phyloP scores from a whole-genome alignment of 1,140 invertebrate genomes.

The Drosophila funebris region DNA sequence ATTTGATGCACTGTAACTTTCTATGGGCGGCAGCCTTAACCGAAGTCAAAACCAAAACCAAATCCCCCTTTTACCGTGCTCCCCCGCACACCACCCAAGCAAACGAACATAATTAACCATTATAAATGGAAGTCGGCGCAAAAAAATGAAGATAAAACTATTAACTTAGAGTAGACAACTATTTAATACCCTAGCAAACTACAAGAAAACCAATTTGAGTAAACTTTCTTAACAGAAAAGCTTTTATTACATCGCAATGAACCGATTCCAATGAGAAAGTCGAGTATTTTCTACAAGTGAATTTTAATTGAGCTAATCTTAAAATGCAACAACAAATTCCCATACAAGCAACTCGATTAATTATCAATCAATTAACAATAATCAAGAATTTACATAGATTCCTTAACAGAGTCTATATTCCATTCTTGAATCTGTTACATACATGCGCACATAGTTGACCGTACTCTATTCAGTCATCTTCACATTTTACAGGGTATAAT shows the following conservation, averaged over 20 bases:
- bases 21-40: constrained; percentile 23
- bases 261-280: no score
- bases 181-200: neutral
- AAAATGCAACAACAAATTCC: no score
- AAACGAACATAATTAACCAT: constrained; percentile 35
- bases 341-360: no score
- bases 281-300: no score
- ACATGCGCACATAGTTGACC: neutral
- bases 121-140: constrained; percentile 25
- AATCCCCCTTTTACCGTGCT: neutral
- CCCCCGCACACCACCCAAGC: constrained; percentile 4
- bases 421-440: neutral
- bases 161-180: neutral
- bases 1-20: constrained; percentile 31
- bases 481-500: constrained; percentile 4
- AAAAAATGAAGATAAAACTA: neutral
- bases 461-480: neutral
- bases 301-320: no score
- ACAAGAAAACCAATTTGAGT: no score
- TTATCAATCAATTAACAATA: no score
- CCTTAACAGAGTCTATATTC: neutral
- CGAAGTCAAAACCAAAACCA: constrained; percentile 8
- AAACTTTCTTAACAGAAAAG: neutral
- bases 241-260: no score
- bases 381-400: no score